These are phyloP conservation scores for Physeter macrocephalus DNA, from an alignment of 2,113 vertebrate species.

Conservation along the genomic window DNA sequence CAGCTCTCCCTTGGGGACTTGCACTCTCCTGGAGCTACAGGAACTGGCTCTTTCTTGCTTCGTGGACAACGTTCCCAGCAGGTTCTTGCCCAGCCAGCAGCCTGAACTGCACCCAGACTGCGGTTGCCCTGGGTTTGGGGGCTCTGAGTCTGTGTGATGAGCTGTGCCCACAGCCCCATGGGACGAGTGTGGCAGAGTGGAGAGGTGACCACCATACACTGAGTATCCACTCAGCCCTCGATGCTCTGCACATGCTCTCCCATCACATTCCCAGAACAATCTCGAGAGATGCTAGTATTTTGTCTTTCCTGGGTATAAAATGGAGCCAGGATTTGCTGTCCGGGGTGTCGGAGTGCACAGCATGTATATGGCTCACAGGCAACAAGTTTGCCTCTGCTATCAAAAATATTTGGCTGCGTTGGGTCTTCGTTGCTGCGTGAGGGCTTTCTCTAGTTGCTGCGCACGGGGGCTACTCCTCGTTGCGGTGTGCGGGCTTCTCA, in stretches of 20 bases:
- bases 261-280: not conserved
- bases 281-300: not conserved
- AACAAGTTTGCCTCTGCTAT: not conserved
- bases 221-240: accelerated
- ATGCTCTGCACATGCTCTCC: not conserved
- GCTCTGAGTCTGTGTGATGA: not conserved
- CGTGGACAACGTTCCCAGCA: accelerated
- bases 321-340: not conserved
- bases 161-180: not conserved
- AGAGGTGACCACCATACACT: not conserved
- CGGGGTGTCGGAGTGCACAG: too few species aligned
- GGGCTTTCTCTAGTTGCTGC: too few species aligned
- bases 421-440: accelerated
- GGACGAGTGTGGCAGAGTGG: not conserved
- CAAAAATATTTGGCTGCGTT: too few species aligned
- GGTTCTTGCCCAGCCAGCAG: not conserved
- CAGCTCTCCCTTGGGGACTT: not conserved
- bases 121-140: not conserved
- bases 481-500: too few species aligned
- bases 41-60: not conserved
- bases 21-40: not conserved
- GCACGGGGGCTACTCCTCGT: too few species aligned
- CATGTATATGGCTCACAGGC: not conserved
- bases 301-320: not conserved
- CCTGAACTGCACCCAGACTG: not conserved